Evolutionary conservation across 2,113 vertebrate species (phyloP).

Genomic region (Manacus vitellinus): DNA sequence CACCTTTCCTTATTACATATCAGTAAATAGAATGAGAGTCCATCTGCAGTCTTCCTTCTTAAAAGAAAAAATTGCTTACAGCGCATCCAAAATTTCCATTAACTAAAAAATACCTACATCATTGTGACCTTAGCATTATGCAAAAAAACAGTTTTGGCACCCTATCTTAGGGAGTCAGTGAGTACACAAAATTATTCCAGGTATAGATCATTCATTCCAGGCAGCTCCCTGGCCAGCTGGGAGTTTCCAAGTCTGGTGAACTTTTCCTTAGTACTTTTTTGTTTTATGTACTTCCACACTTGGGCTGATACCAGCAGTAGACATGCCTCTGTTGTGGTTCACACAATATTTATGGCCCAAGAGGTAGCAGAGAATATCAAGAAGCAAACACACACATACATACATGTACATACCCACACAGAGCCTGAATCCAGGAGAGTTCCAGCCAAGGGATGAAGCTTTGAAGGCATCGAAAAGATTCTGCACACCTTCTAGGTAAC

Average conservation of each 20-base stretch:
- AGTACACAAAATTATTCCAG: not conserved
- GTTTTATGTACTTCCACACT: slow-evolving; percentile 3
- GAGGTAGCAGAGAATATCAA: not conserved
- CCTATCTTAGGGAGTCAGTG: not conserved
- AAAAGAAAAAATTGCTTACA: slow-evolving; percentile 21
- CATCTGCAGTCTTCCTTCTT: slow-evolving; percentile 20
- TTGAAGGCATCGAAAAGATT: not conserved
- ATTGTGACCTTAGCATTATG: not conserved
- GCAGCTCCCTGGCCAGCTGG: not conserved
- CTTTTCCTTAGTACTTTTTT: not conserved
- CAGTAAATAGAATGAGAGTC: slow-evolving; percentile 32
- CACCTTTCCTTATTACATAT: slow-evolving; percentile 45
- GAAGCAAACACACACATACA: not conserved
- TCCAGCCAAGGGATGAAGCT: not conserved
- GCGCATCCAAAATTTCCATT: not conserved
- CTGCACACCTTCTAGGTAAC: not conserved
- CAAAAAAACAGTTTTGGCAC: not conserved
- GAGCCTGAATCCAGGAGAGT: not conserved
- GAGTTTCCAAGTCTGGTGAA: slow-evolving; percentile 7
- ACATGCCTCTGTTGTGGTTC: not conserved
- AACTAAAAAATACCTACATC: slow-evolving; percentile 39
- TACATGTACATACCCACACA: not conserved
- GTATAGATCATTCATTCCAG: slow-evolving; percentile 2
- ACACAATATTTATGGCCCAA: not conserved
- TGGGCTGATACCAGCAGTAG: slow-evolving; percentile 32